Conservation (phyloP, 2,888 invertebrate species). For the Drosophila aldrichi region DNA sequence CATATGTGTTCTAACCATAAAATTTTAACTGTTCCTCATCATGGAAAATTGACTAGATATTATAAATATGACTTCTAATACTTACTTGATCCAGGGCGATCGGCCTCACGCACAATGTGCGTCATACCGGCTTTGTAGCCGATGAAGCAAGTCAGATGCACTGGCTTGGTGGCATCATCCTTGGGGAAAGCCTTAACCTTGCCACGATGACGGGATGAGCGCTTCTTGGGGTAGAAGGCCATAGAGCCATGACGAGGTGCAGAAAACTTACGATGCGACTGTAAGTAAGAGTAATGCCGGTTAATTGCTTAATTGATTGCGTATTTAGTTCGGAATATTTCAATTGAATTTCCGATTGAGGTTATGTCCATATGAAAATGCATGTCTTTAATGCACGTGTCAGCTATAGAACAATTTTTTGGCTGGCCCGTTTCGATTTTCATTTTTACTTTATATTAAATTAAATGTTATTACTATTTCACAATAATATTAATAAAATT, state of each 20-base stretch:
- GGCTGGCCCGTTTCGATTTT: neutral
- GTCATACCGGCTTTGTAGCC: conserved; percentile 99
- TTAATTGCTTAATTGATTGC: neutral
- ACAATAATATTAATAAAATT: neutral
- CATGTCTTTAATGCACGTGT: neutral
- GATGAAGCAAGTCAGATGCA: conserved; percentile 98
- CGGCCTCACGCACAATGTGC: conserved; percentile 99
- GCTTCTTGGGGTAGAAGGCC: conserved; percentile 99
- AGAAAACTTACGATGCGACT: conserved; percentile 99
- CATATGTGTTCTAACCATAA: conserved; percentile 85
- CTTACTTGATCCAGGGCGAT: conserved; percentile 99
- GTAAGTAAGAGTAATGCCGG: conserved; percentile 43
- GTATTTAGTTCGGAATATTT: neutral
- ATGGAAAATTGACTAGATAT: conserved; percentile 48
- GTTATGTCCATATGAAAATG: conserved; percentile 40
- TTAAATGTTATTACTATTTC: neutral
- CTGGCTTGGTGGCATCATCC: conserved; percentile 98
- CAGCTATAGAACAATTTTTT: neutral
- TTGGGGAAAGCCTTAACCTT: conserved; percentile 99
- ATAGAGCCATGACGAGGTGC: conserved; percentile 99
- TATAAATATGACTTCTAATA: conserved; percentile 66
- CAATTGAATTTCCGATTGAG: conserved; percentile 14
- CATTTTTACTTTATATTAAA: neutral
- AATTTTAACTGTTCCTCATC: conserved; percentile 83
- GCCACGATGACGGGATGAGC: conserved; percentile 97